These are phyloP conservation scores for Bovichtus variegatus DNA, from an alignment of 2,797 vertebrate species.

Conservation along the genomic window DNA sequence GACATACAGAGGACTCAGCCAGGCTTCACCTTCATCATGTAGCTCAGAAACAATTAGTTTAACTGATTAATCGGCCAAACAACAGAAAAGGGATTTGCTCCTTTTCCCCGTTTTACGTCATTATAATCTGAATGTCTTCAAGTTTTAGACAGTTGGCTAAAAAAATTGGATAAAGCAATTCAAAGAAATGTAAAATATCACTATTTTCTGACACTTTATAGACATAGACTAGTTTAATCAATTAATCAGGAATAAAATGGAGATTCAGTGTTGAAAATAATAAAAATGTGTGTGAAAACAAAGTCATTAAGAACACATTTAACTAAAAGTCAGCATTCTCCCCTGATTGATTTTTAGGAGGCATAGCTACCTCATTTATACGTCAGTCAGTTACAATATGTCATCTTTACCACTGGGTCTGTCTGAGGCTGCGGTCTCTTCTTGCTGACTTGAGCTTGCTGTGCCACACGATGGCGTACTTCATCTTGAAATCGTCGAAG, in stretches of 20 bases:
- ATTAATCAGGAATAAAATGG: no score
- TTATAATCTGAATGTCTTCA: neutral
- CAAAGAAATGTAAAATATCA: neutral
- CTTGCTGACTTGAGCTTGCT: slow-evolving; percentile 78
- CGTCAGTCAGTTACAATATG: neutral
- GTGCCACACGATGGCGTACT: slow-evolving; percentile 90
- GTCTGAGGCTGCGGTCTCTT: slow-evolving; percentile 82
- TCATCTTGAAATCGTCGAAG: slow-evolving; percentile 89
- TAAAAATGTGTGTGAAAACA: neutral
- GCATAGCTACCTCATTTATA: neutral
- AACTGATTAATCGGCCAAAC: neutral
- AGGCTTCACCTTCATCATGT: neutral
- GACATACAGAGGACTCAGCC: neutral
- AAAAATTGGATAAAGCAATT: neutral
- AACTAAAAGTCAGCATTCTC: neutral
- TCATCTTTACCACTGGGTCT: slow-evolving; percentile 33
- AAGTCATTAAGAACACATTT: neutral
- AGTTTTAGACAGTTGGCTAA: neutral
- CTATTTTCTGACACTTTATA: neutral
- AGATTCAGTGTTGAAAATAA: neutral
- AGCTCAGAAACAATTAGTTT: neutral
- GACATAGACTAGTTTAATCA: no score
- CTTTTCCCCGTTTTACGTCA: neutral
- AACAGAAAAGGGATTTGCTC: neutral
- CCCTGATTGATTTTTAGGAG: neutral